Base-by-base conservation (phyloP, 2,113 vertebrate genomes). In the pig (Sus scrofa) region DNA sequence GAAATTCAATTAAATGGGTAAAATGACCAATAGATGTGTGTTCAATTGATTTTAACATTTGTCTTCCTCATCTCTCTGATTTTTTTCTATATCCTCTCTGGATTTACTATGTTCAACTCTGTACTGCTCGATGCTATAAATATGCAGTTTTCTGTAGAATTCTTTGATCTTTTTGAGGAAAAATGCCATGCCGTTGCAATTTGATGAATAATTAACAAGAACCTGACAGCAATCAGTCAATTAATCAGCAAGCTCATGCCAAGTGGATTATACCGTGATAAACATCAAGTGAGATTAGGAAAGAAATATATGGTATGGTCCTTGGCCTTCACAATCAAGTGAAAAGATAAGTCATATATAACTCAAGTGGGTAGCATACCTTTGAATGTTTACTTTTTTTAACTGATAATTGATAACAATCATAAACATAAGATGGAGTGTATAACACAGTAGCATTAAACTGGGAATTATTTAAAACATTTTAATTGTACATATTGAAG, bases 201-300 rank as follows among this genome's bases (percentile, higher is more conserved):
- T 77, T 95, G 68, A 78, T 95, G 32, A 96, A 86, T 90, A 97
- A 88, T 86, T 95, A 95, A 52, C 3, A 54, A 79, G 89, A 83
- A 32, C 14, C 54, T 95, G 71, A 95, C 15, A 96, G 56, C 22
- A 97, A 81, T 90, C 56, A 86, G 82, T 97, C 85, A 95, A 70
- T 86, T 92, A 95, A 94, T 96, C 54, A 81, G 32, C 19, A 86
- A 82, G 34, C 26, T 44, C 91, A 77, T 50, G n/a, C 30, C 32
- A 82, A 79, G 34, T 73, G 54, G 73, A 96, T 73, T 86, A 54
- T 54, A 86, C 18, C n/a, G n/a, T 88, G 32, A 75, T 89, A 75
- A 83, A 12, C 24, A 39, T 39, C 19, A 85, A 56, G 34, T 73
- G 87, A 91, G 14, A 54, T 60, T 91, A 78, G 95, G 5, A 89